Evolutionary conservation across 2,888 invertebrate species (phyloP), one percentile per base, ranked within the genome.

Genomic region (Hypercompe scribonia): DNA sequence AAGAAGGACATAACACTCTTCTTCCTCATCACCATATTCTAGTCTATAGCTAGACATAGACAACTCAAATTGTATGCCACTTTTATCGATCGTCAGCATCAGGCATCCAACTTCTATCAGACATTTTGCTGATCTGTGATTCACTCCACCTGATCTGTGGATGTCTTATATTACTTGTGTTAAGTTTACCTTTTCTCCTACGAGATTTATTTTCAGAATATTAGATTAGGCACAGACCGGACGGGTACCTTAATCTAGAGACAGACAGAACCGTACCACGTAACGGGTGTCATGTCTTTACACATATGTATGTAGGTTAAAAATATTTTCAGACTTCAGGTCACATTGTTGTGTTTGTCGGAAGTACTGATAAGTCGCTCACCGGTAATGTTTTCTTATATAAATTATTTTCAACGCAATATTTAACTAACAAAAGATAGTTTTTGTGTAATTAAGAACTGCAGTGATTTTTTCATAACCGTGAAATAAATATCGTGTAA

Each of bases 231-330:
- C 21, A 21, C 24, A 50, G 21, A 24, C 21, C 24, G 24, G 21
- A 50, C 24, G 21, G 50, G 21, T 5, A 21, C 21, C 8, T 21
- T 24, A 24, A 24, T 21, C 5, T 50, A 67, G 10, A 15, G 7
- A 39, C 61, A 68, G 18, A 18, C 70, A 71, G 7, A 71, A 11
- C 65, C 67, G 15, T 18, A 68, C n/a, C 0, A 64, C 0, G 21
- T 5, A 0, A 67, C 8, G 42, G 46, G 76, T 83, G 34, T 73
- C 13, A 34, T 71, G 28, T n/a, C n/a, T 28, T 13, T 58, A 58
- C 58, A 58, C 10, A 58, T n/a, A 58, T 15, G 58, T 61, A 61
- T 31, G 31, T 58, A 15, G 13, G 61, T 18, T 33, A 64, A 61
- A 69, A 78, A 78, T 63, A 64, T 33, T 67, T 63, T 68, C 36